Evolutionary conservation across 2,888 invertebrate genomes (phyloP).

Genomic region (Kryphioiulus occultus): DNA sequence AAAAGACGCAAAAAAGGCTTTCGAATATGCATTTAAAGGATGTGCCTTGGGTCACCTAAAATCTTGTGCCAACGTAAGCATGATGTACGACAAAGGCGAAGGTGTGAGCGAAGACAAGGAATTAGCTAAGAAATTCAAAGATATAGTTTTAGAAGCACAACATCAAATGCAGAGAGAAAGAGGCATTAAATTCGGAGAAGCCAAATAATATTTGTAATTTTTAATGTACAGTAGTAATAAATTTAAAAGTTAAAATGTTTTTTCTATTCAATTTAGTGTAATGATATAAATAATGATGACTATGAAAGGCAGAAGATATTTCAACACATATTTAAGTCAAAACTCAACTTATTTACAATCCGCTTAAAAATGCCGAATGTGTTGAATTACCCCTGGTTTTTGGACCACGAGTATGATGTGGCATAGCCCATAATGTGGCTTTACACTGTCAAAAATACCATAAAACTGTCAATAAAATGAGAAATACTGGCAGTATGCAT

Average conservation of each 20-base stretch:
- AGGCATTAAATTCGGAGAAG: conserved; percentile 54
- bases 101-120: conserved; percentile 77
- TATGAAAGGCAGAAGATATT: not conserved
- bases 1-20: conserved; percentile 78
- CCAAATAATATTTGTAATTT: not conserved
- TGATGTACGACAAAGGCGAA: conserved; percentile 85
- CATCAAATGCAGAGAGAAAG: conserved; percentile 64
- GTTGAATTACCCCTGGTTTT: not conserved
- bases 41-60: conserved; percentile 86
- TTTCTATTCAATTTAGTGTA: not conserved
- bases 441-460: too few relatives aligned
- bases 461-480: too few relatives aligned
- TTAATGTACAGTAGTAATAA: conserved; percentile 42
- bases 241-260: not conserved
- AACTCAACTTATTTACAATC: too few relatives aligned
- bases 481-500: too few relatives aligned
- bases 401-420: not conserved
- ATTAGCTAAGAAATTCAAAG: conserved; percentile 76
- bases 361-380: not conserved
- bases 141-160: conserved; percentile 75
- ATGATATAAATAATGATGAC: not conserved
- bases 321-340: not conserved
- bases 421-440: too few relatives aligned
- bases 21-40: conserved; percentile 76
- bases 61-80: conserved; percentile 88